Conservation (phyloP, 2,888 invertebrate species). For the Ophioninae sp. region DNA sequence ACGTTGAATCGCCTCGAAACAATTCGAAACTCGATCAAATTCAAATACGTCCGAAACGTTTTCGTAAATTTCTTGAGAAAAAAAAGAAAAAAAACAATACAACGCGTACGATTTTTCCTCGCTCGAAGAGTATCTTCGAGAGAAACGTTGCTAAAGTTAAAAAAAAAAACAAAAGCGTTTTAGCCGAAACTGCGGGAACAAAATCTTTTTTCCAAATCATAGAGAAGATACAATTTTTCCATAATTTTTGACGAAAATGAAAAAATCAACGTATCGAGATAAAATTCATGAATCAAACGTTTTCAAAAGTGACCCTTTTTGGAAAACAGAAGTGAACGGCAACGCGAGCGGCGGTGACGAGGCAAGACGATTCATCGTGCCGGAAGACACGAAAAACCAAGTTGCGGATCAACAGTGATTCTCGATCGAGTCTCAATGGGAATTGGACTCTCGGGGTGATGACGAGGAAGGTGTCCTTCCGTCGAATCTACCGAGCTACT, state of each 20-base stretch:
- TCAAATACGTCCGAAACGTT: background rate
- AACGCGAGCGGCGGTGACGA: constrained; percentile 30
- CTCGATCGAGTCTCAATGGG: background rate
- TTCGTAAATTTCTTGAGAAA: background rate
- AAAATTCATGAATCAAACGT: too few species aligned
- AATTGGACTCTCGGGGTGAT: background rate
- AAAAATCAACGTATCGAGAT: too few species aligned
- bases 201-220: too few species aligned
- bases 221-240: background rate
- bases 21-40: too few species aligned
- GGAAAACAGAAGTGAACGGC: constrained; percentile 23
- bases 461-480: background rate
- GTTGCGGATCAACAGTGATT: constrained; percentile 10
- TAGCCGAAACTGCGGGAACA: too few species aligned
- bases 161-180: too few species aligned
- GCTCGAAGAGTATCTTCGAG: too few species aligned
- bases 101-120: background rate
- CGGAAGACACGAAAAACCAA: constrained; percentile 22
- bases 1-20: too few species aligned
- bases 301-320: too few species aligned
- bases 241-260: too few species aligned
- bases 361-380: constrained; percentile 29
- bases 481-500: background rate
- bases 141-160: too few species aligned
- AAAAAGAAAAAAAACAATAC: background rate